Conservation (phyloP, 2,797 vertebrate genomes). For the Meda fulgida region DNA sequence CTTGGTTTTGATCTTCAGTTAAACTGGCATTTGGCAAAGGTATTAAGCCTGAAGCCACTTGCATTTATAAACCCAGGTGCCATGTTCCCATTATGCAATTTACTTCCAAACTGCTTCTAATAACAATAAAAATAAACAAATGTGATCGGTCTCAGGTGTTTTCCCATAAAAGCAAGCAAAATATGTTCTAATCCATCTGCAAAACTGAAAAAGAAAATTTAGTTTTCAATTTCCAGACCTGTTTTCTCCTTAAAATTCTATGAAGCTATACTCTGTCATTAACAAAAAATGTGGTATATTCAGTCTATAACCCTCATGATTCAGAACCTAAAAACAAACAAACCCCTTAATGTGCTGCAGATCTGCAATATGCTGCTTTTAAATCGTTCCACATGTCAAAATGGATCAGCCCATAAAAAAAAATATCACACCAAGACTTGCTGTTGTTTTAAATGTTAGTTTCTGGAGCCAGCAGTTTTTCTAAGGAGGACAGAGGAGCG, state of each 20-base stretch:
- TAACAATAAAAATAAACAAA: constrained; percentile 30
- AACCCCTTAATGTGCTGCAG: constrained; percentile 90
- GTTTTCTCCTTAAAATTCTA: not conserved
- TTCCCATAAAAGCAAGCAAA: constrained; percentile 22
- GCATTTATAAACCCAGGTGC: constrained; percentile 44
- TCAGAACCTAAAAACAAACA: constrained; percentile 78
- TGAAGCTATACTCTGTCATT: not conserved
- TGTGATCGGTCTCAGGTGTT: constrained; percentile 31
- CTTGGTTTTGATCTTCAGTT: constrained; percentile 62
- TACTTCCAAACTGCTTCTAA: constrained; percentile 37
- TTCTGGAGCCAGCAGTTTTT: constrained; percentile 41
- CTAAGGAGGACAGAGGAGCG: constrained; percentile 33
- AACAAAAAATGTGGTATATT: constrained; percentile 12
- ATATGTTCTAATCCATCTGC: not conserved
- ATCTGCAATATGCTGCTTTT: constrained; percentile 85
- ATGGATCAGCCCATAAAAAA: constrained; percentile 57
- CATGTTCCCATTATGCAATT: constrained; percentile 53
- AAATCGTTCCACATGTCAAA: constrained; percentile 86
- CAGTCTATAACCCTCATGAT: constrained; percentile 44
- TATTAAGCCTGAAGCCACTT: constrained; percentile 58
- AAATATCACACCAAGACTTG: constrained; percentile 52
- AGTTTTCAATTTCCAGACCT: not conserved
- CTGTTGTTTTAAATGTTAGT: constrained; percentile 34
- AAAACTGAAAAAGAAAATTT: not conserved
- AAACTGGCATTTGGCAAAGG: constrained; percentile 64